phyloP scores from a whole-genome alignment of 2,113 vertebrate genomes.

The Nibea albiflora region DNA sequence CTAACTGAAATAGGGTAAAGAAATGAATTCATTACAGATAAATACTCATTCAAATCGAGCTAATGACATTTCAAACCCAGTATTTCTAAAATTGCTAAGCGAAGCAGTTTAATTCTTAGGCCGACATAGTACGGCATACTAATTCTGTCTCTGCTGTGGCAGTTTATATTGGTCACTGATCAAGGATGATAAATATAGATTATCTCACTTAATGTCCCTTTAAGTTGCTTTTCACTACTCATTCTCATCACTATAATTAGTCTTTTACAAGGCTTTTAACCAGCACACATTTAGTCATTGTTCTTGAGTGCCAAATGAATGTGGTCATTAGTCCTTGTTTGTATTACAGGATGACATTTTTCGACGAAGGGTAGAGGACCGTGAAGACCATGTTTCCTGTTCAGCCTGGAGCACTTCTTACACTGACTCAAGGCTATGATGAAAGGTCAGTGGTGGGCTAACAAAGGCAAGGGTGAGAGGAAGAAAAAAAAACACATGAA shows the following conservation, averaged over 20 bases:
- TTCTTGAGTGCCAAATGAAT: conserved; percentile 23
- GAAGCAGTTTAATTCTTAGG: neutral
- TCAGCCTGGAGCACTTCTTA: conserved; percentile 59
- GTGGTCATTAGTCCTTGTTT: conserved; percentile 68
- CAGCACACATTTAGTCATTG: conserved; percentile 22
- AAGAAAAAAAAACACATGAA: conserved; percentile 50
- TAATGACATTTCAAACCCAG: neutral
- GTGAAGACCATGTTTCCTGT: conserved; percentile 59
- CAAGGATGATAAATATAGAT: neutral
- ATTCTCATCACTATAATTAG: conserved; percentile 22
- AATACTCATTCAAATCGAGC: neutral
- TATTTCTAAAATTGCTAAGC: neutral
- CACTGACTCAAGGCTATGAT: conserved; percentile 62
- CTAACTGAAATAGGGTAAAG: neutral
- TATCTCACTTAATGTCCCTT: neutral
- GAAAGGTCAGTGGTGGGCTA: conserved; percentile 73
- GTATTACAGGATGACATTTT: conserved; percentile 65
- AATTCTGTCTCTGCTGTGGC: neutral
- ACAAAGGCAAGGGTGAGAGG: conserved; percentile 68
- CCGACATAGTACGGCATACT: neutral
- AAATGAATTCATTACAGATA: neutral
- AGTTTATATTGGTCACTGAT: conserved; percentile 6
- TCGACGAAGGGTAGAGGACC: conserved; percentile 41
- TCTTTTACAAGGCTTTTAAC: conserved; percentile 21
- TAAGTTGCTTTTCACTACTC: conserved; percentile 11